Evolutionary conservation across 2,888 invertebrate genomes (phyloP).

Genomic region (Spicauda simplicius): DNA sequence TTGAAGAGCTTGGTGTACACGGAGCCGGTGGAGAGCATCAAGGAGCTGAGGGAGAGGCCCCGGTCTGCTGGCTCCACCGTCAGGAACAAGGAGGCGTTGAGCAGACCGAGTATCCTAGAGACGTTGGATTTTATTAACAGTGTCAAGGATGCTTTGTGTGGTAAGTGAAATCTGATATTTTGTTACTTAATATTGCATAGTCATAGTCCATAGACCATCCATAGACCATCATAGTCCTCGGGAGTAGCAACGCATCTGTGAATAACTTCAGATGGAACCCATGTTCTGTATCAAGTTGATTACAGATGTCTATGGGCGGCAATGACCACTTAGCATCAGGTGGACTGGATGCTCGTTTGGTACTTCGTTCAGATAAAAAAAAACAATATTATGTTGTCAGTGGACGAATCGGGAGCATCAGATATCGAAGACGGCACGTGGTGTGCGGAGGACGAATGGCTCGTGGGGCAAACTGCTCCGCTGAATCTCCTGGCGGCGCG

Average conservation of each 20-base stretch:
- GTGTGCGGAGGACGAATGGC: constrained; percentile 69
- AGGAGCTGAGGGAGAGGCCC: constrained; percentile 68
- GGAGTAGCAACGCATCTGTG: too few relatives aligned
- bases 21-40: constrained; percentile 72
- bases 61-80: constrained; percentile 77
- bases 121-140: constrained; percentile 78
- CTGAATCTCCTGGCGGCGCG: constrained; percentile 59
- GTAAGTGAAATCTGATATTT: constrained; percentile 48
- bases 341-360: too few relatives aligned
- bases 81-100: constrained; percentile 67
- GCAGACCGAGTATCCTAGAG: constrained; percentile 75
- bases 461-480: constrained; percentile 64
- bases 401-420: constrained; percentile 74
- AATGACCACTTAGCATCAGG: too few relatives aligned
- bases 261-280: too few relatives aligned
- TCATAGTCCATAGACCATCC: too few relatives aligned
- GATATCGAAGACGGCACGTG: constrained; percentile 69
- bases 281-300: too few relatives aligned
- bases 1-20: constrained; percentile 73
- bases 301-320: too few relatives aligned
- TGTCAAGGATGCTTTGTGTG: constrained; percentile 72
- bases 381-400: too few relatives aligned
- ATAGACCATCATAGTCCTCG: too few relatives aligned
- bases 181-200: too few relatives aligned
- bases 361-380: too few relatives aligned